Conservation (phyloP, 1,140 invertebrate species). For the Drosophila rhopaloa region DNA sequence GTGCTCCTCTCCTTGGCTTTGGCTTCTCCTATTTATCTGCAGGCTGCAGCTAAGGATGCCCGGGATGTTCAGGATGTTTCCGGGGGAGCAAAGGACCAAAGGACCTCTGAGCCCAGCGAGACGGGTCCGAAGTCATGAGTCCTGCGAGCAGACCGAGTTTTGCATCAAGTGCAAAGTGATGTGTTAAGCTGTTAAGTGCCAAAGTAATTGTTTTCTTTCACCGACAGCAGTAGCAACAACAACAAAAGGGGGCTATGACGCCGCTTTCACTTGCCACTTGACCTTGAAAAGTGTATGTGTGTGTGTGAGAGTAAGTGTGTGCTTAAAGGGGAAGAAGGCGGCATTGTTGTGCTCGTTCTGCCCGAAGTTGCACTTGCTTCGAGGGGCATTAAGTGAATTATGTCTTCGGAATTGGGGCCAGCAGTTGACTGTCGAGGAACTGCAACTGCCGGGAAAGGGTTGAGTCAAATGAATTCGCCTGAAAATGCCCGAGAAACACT, state of each 20-base stretch:
- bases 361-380: slow-evolving; percentile 30
- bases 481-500: background rate
- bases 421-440: background rate
- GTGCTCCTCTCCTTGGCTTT: slow-evolving; percentile 1
- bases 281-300: slow-evolving; percentile 50
- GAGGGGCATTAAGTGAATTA: slow-evolving; percentile 48
- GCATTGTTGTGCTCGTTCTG: slow-evolving; percentile 26
- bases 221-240: slow-evolving; percentile 36
- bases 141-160: slow-evolving; percentile 52
- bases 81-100: slow-evolving; percentile 1
- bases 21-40: slow-evolving; percentile 57
- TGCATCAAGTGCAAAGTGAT: slow-evolving; percentile 74
- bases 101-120: slow-evolving; percentile 4
- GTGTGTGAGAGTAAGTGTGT: slow-evolving; percentile 8
- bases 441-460: background rate
- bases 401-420: slow-evolving; percentile 32
- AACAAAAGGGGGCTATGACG: slow-evolving; percentile 33
- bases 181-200: slow-evolving; percentile 83
- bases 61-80: slow-evolving; percentile 25
- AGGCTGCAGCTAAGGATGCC: slow-evolving; percentile 48
- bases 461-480: background rate
- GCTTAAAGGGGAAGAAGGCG: background rate
- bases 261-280: slow-evolving; percentile 78
- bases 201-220: slow-evolving; percentile 84
- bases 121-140: slow-evolving; percentile 16